Base-by-base conservation (phyloP, 2,113 vertebrate genomes). In the Stegastes partitus region DNA sequence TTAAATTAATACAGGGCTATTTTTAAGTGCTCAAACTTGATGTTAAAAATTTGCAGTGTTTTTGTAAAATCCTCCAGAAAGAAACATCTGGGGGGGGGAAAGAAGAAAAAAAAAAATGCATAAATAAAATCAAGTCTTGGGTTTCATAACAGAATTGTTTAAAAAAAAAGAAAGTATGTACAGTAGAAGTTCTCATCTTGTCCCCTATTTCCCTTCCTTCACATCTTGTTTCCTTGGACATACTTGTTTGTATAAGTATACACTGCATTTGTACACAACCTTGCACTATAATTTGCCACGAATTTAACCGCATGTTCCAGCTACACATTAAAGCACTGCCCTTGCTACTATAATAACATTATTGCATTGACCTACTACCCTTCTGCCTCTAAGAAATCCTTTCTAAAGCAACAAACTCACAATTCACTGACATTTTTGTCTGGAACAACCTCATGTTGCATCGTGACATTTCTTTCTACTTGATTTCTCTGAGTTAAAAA, bases 181-280 rank as follows among this genome's bases (percentile, higher is more conserved):
- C 37, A 15, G 14, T 15, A 42, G 39, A 42, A 34, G 31, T 34
- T 34, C 26, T 5, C 5, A 5, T 28, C 3, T 28, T 28, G 26
- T 28, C 26, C 26, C 5, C 31, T 34, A 34, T 2, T 23, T 23
- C 21, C 37, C 26, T 53, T 45, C n/a, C 37, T 55, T 64, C 50
- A 54, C 11, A 55, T 28, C 25, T 34, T 74, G 15, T 42, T 19
- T 2, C 11, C 18, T 0, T 34, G 31, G 7, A 34, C 31, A 7
- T 34, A 10, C 31, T 34, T 42, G 12, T 42, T 42, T 42, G 39
- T 4, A 15, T 42, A 11, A 4, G 31, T 34, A 10, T 53, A 28
- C 0, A 31, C 34, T 26, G 45, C 0, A 0, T 19, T 0, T 2
- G 31, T 26, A 47, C 34, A 51, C 31, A 62, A 0, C 47, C 25